A percentile compares a stretch with the other conserved stretches of the same genome.
Evolutionary conservation across 1,140 invertebrate genomes (phyloP).

Genomic region (Euura saliciscinereae): DNA sequence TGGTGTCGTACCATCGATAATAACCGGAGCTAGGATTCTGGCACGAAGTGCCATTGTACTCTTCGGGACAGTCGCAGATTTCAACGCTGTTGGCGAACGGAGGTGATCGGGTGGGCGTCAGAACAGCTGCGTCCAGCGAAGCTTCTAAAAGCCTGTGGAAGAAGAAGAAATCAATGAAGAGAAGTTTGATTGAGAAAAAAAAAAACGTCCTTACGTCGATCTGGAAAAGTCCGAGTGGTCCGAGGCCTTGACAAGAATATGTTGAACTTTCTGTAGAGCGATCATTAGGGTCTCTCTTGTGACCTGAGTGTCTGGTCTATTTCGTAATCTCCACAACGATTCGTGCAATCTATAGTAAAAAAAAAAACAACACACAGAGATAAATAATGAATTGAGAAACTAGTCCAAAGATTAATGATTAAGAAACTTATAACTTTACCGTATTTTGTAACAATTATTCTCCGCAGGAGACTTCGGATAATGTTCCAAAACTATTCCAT

Average conservation of each 20-base stretch:
- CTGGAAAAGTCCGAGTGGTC: conserved; percentile 69
- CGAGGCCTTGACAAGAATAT: conserved; percentile 79
- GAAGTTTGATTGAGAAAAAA: neutral
- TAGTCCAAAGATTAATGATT: too few relatives aligned
- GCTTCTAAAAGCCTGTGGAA: conserved; percentile 73
- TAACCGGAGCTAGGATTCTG: conserved; percentile 88
- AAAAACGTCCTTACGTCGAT: conserved; percentile 62
- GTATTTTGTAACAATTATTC: conserved; percentile 67
- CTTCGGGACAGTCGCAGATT: conserved; percentile 81
- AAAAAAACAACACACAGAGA: too few relatives aligned
- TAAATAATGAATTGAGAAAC: too few relatives aligned
- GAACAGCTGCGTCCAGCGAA: conserved; percentile 81
- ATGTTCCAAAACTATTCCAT: conserved; percentile 78
- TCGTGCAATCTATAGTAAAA: conserved; percentile 62
- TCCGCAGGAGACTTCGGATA: conserved; percentile 59
- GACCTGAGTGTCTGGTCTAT: conserved; percentile 66
- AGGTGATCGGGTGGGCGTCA: conserved; percentile 65
- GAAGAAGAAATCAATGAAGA: conserved; percentile 3
- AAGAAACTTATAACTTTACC: conserved; percentile 43
- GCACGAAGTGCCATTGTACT: conserved; percentile 83
- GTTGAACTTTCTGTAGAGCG: conserved; percentile 83
- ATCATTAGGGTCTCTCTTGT: conserved; percentile 86
- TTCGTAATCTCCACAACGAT: conserved; percentile 68
- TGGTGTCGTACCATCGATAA: conserved; percentile 72
- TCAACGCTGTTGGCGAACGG: conserved; percentile 84